Evolutionary conservation across 2,113 vertebrate species (phyloP).

Genomic region (Pimephales promelas): DNA sequence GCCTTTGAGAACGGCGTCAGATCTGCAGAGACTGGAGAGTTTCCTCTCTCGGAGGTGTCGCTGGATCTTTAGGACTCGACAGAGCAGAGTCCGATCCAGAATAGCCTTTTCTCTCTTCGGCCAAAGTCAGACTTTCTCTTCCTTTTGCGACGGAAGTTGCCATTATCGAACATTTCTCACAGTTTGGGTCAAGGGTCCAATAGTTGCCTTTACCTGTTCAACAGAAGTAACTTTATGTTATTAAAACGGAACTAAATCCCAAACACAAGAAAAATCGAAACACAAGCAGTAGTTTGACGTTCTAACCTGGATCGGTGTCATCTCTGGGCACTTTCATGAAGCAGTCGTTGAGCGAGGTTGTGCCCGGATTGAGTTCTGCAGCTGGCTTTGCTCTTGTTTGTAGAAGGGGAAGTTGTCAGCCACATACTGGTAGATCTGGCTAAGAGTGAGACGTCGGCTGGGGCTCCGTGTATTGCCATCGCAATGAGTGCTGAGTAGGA

Average conservation of each 20-base stretch:
- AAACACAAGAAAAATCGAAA: not conserved
- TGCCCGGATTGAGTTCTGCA: slow-evolving; percentile 93
- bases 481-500: slow-evolving; percentile 96
- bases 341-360: slow-evolving; percentile 88
- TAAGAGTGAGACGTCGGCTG: slow-evolving; percentile 90
- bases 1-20: slow-evolving; percentile 72
- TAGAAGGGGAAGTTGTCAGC: slow-evolving; percentile 94
- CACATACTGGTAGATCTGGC: slow-evolving; percentile 95
- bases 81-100: slow-evolving; percentile 74
- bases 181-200: slow-evolving; percentile 95
- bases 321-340: slow-evolving; percentile 91
- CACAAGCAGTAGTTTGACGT: not conserved
- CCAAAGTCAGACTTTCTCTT: slow-evolving; percentile 86
- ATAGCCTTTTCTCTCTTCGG: slow-evolving; percentile 56
- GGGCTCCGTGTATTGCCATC: slow-evolving; percentile 92
- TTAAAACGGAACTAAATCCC: not conserved
- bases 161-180: slow-evolving; percentile 98
- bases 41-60: slow-evolving; percentile 67
- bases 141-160: slow-evolving; percentile 93
- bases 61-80: slow-evolving; percentile 72
- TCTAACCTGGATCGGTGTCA: slow-evolving; percentile 86
- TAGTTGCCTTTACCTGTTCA: slow-evolving; percentile 94
- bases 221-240: not conserved
- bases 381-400: slow-evolving; percentile 88
- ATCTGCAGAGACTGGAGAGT: slow-evolving; percentile 63